Base-by-base conservation (phyloP, 2,888 invertebrate species). In the Argyresthia albistria region DNA sequence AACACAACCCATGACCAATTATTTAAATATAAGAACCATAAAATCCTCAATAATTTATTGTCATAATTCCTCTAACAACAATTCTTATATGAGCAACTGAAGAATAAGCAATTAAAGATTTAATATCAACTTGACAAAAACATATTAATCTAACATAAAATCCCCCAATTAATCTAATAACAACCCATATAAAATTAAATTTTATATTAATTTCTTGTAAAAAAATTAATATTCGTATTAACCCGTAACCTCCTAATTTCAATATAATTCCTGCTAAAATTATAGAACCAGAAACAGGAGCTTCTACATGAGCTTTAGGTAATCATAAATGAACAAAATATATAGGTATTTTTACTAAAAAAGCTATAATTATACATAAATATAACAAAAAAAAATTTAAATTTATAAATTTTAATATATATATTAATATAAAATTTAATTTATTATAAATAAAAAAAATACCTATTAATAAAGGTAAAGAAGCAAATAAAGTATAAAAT, bases 301-400 rank as follows among this genome's bases (percentile, higher is more conserved):
- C 93, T 59, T 93, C 93, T 1, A 93, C 92, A 90, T 93, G 93
- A 76, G 93, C 93, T 52, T 92, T 92, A 56, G 93, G 93, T 35
- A 93, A 72, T 68, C 93, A 93, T 66, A 92, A 80, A 89, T 93
- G 92, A 76, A 90, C 72, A 68, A 90, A 84, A 90, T 89, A 93
- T 70, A 93, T 89, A 3, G 93, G 93, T 65, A 93, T 88, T 76
- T 93, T 93, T 1, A 93, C 89, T 76, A 93, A 89, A 91, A 93
- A 93, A 60, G 91, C 90, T 58, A 90, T 63, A 69, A 90, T 76
- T 67, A 90, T 76, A 63, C 72, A 82, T 65, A 89, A 73, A 88
- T 88, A 90, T 68, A 90, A 73, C 64, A 89, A 66, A 68, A 77
- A 80, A 58, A 73, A 73, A 78, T 73, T 63, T 65, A 70, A 58